These are phyloP conservation scores for Pseudomyrmex cubaensis DNA, from an alignment of 1,140 invertebrate species.

Conservation along the genomic window DNA sequence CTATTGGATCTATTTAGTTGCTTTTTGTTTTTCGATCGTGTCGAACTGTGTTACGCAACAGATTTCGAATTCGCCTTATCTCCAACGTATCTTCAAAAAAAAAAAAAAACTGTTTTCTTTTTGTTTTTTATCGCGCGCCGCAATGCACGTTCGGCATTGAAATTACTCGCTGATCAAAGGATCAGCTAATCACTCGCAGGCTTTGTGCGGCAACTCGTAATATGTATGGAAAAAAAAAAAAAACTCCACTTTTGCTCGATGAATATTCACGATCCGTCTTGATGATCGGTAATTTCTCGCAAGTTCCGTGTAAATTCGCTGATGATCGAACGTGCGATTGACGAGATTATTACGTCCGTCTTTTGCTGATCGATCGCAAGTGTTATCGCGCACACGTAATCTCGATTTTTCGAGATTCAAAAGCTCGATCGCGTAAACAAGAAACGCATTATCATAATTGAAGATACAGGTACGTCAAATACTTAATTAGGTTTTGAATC, in stretches of 20 bases:
- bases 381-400: neutral
- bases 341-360: neutral
- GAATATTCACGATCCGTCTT: neutral
- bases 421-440: neutral
- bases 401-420: neutral
- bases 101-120: neutral
- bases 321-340: neutral
- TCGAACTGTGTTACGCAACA: neutral
- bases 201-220: neutral
- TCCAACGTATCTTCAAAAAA: neutral
- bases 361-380: constrained; percentile 30
- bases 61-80: constrained; percentile 1
- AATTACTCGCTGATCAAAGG: constrained; percentile 9
- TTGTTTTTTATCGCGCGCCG: neutral
- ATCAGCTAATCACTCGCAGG: neutral
- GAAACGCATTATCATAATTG: neutral
- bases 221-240: neutral
- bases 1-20: neutral
- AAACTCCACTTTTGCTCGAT: neutral
- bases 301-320: neutral
- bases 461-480: neutral
- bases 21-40: constrained; percentile 6
- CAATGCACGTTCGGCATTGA: constrained; percentile 11
- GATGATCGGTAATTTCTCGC: neutral
- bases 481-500: neutral